These are phyloP conservation scores for Amphipyra berbera DNA, from an alignment of 2,888 invertebrate genomes.

Conservation along the genomic window DNA sequence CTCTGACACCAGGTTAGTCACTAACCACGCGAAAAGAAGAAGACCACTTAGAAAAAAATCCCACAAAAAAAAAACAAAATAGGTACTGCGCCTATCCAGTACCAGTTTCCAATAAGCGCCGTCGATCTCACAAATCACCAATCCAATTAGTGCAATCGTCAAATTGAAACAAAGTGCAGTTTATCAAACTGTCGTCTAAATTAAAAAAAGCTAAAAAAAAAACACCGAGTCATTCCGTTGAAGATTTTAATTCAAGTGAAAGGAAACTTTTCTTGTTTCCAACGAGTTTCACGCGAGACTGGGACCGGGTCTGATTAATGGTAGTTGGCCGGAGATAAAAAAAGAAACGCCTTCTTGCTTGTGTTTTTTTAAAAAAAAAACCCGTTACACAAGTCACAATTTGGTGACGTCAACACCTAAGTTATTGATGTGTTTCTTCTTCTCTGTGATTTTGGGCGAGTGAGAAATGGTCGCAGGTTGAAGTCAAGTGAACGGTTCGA, in stretches of 20 bases:
- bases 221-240: constrained; percentile 66
- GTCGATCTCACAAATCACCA: constrained; percentile 42
- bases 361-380: constrained; percentile 58
- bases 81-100: neutral
- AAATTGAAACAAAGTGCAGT: constrained; percentile 67
- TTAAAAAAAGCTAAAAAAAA: constrained; percentile 59
- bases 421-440: constrained; percentile 51
- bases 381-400: constrained; percentile 52
- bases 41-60: too few species aligned
- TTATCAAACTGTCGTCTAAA: constrained; percentile 67
- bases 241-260: constrained; percentile 81
- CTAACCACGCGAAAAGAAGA: too few species aligned
- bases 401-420: constrained; percentile 43
- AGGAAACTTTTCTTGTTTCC: constrained; percentile 80
- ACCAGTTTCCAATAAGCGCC: constrained; percentile 20
- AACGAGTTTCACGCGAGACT: constrained; percentile 65
- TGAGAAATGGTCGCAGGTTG: constrained; percentile 30
- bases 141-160: constrained; percentile 61
- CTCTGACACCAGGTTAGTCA: too few species aligned
- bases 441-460: constrained; percentile 39
- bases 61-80: neutral
- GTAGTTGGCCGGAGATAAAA: constrained; percentile 60
- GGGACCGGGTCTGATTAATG: constrained; percentile 73
- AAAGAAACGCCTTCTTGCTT: constrained; percentile 45
- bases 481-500: neutral